Base-by-base conservation (phyloP, 1,140 invertebrate species). In the Dendrolimus kikuchii region DNA sequence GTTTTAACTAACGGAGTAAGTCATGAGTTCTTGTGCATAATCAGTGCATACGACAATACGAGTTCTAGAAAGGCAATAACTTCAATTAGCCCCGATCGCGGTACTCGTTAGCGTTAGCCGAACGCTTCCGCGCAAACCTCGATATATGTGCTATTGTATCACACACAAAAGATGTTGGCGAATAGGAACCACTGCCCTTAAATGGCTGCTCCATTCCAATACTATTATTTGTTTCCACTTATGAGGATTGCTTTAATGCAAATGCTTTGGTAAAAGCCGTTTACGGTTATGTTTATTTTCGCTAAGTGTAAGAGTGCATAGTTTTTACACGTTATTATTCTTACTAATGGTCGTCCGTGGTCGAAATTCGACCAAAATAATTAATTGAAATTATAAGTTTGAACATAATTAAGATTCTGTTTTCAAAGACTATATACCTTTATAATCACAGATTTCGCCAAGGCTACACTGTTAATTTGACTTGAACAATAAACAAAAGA, bases 81-180 rank as follows among this genome's bases (percentile, higher is more conserved):
- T 79, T 77, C 76, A 76, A 78, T 75, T 78, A 77, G 66, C 60
- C 48, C 57, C 55, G 57, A 55, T 48, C 51, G 53, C 50, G 51
- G 55, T 55, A 61, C 61, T 80, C 71, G 74, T 79, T 81, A 77
- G 64, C 62, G 66, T 73, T 74, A 53, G 46, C 66, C 59, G 57
- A 73, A 61, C 63, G 56, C 71, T 70, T 74, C 71, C 66, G 68
- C 53, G 54, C 59, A 64, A 68, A 62, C 62, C 58, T 66, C 74
- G 73, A 81, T 78, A 63, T 72, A 80, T 81, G 74, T 61, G 54
- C 74, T 69, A 80, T 83, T 81, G 77, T 81, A 65, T 66, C 65
- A 64, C 66, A 60, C 63, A 79, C 74, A 77, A 80, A 75, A 75
- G 64, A 78, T 72, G 68, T 68, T 60, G 62, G 66, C 66, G 69